Base-by-base conservation (phyloP, 2,797 vertebrate genomes). In the Australoheros facetus region DNA sequence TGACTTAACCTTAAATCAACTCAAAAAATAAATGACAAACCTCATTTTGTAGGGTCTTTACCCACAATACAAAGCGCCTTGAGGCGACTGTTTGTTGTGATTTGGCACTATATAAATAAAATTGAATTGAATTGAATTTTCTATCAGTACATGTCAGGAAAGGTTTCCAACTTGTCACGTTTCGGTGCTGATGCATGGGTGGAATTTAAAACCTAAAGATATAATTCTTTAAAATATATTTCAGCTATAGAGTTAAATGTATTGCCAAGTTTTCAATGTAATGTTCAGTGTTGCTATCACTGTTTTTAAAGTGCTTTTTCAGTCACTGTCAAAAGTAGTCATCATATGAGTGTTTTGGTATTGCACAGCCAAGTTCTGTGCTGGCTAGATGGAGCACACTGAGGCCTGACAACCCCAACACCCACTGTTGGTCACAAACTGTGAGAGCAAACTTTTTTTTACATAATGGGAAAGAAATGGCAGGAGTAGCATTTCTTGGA, bases 381-480 rank as follows among this genome's bases (percentile, higher is more conserved):
- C 57, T 64, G 71, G 51, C 51, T 42, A 32, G 56, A 62, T 26
- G 32, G 64, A 34, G 37, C 54, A 13, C 59, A 73, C 55, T 62
- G 37, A 71, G 12, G 14, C 5, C 57, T 73, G 37, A 39, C 56
- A 75, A 42, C 34, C 16, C 34, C 8, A 30, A 19, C 5, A 1
- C 19, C 28, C 56, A 28, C 19, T 72, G 56, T 16, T n/a, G 70
- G 62, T 79, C 80, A 84, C 80, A 88, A 84, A 85, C 57, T 55
- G 13, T 16, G 5, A 73, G 28, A 11, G 26, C 23, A 60, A 34
- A 62, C 28, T n/a, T 84, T 82, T 85, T 74, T 69, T 83, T 37
- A 2, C 75, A 10, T 17, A 71, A 73, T 1, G 56, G 75, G 80
- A 69, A 88, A 84, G 86, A 53, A 89, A 79, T 80, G 39, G 8